Evolutionary conservation across 2,888 invertebrate species (phyloP).

Genomic region (Dicyrtomina minuta): DNA sequence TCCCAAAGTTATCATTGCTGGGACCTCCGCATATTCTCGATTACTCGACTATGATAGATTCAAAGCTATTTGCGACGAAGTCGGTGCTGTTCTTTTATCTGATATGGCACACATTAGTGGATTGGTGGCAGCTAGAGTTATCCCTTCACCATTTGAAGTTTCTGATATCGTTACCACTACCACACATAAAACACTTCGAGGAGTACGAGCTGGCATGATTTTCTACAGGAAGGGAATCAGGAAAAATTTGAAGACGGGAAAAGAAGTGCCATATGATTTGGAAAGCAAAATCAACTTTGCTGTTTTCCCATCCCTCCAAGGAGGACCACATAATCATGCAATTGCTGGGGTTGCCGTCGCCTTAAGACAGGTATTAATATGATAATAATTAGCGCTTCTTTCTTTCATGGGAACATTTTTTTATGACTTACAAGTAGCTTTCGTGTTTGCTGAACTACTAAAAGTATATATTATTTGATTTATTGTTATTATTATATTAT

Average conservation of each 20-base stretch:
- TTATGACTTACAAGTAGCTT: background rate
- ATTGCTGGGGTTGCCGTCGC: constrained; percentile 93
- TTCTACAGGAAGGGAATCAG: constrained; percentile 47
- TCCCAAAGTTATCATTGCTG: constrained; percentile 90
- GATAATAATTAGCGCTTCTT: constrained; percentile 9
- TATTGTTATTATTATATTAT: too few species aligned
- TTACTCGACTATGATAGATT: constrained; percentile 61
- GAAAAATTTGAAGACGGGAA: constrained; percentile 67
- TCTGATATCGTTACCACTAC: constrained; percentile 65
- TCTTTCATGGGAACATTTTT: background rate
- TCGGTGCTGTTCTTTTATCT: constrained; percentile 62
- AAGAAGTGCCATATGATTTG: constrained; percentile 81
- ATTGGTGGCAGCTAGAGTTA: constrained; percentile 61
- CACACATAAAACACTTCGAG: constrained; percentile 65
- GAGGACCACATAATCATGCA: constrained; percentile 89
- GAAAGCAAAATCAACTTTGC: constrained; percentile 84
- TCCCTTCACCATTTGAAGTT: constrained; percentile 62
- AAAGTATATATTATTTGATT: too few species aligned
- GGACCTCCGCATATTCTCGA: constrained; percentile 59
- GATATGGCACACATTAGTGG: constrained; percentile 68
- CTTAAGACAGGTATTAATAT: constrained; percentile 70
- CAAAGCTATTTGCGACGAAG: constrained; percentile 55
- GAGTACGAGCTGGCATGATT: constrained; percentile 55
- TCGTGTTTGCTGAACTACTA: too few species aligned
- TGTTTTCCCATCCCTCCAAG: constrained; percentile 92